Percentiles rank a stretch among this genome's conserved stretches.
Evolutionary conservation across 2,797 vertebrate genomes (phyloP).

Genomic region (Eutrigla gurnardus): DNA sequence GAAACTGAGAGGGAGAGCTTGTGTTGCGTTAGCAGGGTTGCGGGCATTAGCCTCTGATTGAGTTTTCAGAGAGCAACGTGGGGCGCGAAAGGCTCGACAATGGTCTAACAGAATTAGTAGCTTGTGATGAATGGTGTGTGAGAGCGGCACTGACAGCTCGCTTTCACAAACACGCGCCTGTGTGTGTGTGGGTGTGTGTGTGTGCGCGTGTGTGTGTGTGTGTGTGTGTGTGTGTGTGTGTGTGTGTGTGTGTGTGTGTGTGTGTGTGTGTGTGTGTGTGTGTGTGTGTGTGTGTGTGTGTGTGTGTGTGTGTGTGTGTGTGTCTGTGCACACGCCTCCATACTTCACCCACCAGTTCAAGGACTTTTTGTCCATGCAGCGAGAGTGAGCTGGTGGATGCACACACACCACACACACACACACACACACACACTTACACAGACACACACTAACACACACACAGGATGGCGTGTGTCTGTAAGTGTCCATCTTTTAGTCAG

Average conservation of each 20-base stretch:
- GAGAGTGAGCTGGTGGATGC: conserved; percentile 46
- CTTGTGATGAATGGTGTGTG: conserved; percentile 98
- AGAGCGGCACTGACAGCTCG: conserved; percentile 95
- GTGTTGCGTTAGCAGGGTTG: conserved; percentile 73
- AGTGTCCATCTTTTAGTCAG: conserved; percentile 33
- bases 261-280: conserved; percentile 26
- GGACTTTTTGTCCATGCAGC: conserved; percentile 86
- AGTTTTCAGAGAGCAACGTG: conserved; percentile 95
- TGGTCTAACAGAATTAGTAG: conserved; percentile 99
- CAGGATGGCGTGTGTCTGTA: neutral
- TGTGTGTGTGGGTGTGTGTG: conserved; percentile 26
- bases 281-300: conserved; percentile 14
- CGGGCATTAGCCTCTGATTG: conserved; percentile 97
- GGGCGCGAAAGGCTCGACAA: conserved; percentile 95
- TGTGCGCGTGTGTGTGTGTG: conserved; percentile 11
- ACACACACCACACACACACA: conserved; percentile 5
- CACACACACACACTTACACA: conserved; percentile 15
- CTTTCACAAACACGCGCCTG: conserved; percentile 89
- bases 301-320: neutral
- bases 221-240: neutral
- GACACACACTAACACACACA: neutral
- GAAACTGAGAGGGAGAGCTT: conserved; percentile 67
- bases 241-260: neutral
- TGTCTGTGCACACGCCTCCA: conserved; percentile 19
- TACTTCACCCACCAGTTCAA: conserved; percentile 79